Conservation (phyloP, 2,797 vertebrate species). For the Chromobotia macracanthus region DNA sequence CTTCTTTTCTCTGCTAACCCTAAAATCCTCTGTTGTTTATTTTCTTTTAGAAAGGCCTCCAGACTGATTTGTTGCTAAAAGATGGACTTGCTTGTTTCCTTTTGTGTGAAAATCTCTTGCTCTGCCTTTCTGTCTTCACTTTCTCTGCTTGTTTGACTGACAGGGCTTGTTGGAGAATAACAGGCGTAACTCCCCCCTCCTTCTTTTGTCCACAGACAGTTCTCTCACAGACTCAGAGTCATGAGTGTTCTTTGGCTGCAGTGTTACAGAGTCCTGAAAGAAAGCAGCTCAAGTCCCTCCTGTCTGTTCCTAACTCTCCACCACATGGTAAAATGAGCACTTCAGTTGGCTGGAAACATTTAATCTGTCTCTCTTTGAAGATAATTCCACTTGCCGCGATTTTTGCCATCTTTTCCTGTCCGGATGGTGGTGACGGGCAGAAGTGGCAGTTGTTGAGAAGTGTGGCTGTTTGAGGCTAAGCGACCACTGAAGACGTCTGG, state of each 20-base stretch:
- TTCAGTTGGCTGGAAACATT: constrained; percentile 99
- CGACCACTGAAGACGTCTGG: constrained; percentile 38
- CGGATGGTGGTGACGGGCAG: constrained; percentile 47
- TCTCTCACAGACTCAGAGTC: constrained; percentile 97
- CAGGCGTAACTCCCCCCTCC: constrained; percentile 95
- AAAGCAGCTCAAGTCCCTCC: constrained; percentile 88
- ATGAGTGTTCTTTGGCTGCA: constrained; percentile 92
- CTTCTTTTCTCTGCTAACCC: constrained; percentile 61
- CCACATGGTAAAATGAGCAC: constrained; percentile 93
- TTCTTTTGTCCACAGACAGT: constrained; percentile 96
- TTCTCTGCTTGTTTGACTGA: constrained; percentile 98
- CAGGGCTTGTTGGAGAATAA: constrained; percentile 99
- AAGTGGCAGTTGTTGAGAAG: constrained; percentile 65
- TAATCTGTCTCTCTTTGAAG: constrained; percentile 95
- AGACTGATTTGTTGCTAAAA: constrained; percentile 97
- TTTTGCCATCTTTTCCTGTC: constrained; percentile 68
- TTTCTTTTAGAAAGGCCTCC: constrained; percentile 87
- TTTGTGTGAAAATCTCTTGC: constrained; percentile 99
- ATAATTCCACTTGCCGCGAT: constrained; percentile 92
- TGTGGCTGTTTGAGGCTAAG: constrained; percentile 65
- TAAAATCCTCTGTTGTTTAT: constrained; percentile 92
- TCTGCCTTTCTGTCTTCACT: constrained; percentile 87
- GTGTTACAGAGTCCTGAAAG: constrained; percentile 96
- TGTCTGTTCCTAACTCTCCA: constrained; percentile 80
- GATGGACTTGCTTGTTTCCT: constrained; percentile 99